Conservation (phyloP, 2,888 invertebrate species). For the Tipula vernalis region DNA sequence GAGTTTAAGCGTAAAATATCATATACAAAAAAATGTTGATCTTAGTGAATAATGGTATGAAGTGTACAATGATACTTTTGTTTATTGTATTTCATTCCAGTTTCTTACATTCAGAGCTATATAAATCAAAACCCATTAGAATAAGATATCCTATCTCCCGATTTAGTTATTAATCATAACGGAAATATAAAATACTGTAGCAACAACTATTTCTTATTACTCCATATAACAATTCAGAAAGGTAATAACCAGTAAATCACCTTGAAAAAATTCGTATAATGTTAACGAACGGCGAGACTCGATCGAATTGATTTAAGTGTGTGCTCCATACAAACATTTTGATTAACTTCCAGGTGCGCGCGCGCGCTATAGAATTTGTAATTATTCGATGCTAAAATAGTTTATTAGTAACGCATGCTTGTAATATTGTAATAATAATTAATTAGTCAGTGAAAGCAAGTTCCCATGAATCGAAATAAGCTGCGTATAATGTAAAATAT, state of each 20-base stretch:
- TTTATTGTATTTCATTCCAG: too few relatives aligned
- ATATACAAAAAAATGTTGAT: too few relatives aligned
- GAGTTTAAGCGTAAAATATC: too few relatives aligned
- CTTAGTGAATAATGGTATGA: too few relatives aligned
- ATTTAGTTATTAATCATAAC: neutral
- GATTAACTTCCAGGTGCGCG: neutral
- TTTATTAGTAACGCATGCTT: neutral
- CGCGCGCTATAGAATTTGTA: too few relatives aligned
- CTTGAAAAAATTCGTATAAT: neutral
- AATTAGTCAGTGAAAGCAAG: neutral
- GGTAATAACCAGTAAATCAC: neutral
- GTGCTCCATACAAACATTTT: neutral
- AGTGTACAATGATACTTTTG: too few relatives aligned
- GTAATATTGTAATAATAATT: neutral
- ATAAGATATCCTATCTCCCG: neutral
- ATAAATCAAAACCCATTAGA: neutral
- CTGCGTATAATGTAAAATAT: neutral
- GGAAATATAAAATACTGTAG: neutral
- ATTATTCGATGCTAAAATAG: too few relatives aligned
- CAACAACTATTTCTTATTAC: neutral
- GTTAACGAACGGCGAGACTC: neutral
- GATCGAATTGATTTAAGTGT: neutral
- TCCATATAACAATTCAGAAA: neutral
- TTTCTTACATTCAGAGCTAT: neutral
- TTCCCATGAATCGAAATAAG: neutral